Conservation (phyloP, 2,113 vertebrate species). For the Manacus vitellinus region DNA sequence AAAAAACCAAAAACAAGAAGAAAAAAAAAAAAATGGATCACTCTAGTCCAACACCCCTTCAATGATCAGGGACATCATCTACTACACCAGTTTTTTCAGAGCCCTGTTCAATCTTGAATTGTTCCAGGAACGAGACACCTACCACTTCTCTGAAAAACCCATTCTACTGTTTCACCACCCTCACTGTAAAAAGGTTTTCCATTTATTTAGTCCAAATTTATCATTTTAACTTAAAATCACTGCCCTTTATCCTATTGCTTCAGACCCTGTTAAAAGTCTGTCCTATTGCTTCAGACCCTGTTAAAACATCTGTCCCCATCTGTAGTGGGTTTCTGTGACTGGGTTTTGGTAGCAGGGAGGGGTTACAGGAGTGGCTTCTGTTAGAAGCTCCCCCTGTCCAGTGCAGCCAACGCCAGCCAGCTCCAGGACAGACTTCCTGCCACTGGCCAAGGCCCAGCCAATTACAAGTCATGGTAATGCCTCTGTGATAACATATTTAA, state of each 20-base stretch:
- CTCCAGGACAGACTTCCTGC: too few relatives aligned
- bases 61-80: background rate
- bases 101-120: background rate
- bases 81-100: background rate
- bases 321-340: too few relatives aligned
- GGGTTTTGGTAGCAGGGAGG: too few relatives aligned
- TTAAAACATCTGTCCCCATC: background rate
- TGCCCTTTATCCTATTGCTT: fast-evolving
- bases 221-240: background rate
- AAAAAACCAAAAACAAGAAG: background rate
- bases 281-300: too few relatives aligned
- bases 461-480: too few relatives aligned
- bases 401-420: too few relatives aligned
- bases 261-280: background rate
- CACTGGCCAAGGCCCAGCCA: too few relatives aligned
- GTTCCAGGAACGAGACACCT: background rate
- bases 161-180: background rate
- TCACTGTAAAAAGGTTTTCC: background rate
- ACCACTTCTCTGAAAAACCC: background rate
- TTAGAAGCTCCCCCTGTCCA: too few relatives aligned
- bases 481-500: too few relatives aligned
- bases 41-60: background rate
- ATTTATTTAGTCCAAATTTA: background rate
- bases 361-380: too few relatives aligned
- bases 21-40: background rate